Evolutionary conservation across 2,888 invertebrate genomes (phyloP).

Genomic region (Icerya purchasi): DNA sequence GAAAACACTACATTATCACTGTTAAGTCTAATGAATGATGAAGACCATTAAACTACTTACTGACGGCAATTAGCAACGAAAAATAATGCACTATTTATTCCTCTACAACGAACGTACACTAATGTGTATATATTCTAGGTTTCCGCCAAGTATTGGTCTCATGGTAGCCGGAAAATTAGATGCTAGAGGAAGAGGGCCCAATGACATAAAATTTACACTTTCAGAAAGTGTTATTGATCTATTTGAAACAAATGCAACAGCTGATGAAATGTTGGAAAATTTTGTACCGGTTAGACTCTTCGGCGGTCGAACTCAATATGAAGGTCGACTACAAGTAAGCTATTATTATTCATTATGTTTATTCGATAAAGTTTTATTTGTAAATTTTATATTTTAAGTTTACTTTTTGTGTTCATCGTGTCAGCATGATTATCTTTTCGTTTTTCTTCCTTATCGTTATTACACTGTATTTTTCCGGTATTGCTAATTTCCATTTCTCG

Average conservation of each 20-base stretch:
- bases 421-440: too few species aligned
- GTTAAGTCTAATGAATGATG: too few species aligned
- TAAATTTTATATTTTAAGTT: not conserved
- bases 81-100: too few species aligned
- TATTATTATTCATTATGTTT: not conserved
- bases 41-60: too few species aligned
- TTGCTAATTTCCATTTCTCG: too few species aligned
- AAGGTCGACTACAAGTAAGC: slow-evolving; percentile 59
- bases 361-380: not conserved
- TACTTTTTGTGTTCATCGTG: not conserved
- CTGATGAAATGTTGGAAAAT: slow-evolving; percentile 13
- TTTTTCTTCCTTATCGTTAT: too few species aligned
- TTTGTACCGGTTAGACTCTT: slow-evolving; percentile 18
- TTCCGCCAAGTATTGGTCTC: slow-evolving; percentile 84
- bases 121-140: too few species aligned
- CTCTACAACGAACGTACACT: too few species aligned
- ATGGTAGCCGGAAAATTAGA: slow-evolving; percentile 85
- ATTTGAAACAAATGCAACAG: slow-evolving; percentile 32
- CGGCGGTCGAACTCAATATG: slow-evolving; percentile 46
- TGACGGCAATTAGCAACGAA: too few species aligned
- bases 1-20: too few species aligned
- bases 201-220: slow-evolving; percentile 55
- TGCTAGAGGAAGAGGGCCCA: slow-evolving; percentile 54
- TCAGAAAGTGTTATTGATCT: slow-evolving; percentile 37
- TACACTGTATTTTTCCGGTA: too few species aligned